Percentiles rank a stretch among this genome's conserved stretches.
phyloP scores from a whole-genome alignment of 2,797 vertebrate genomes.

The Gymnoscopelus braueri region DNA sequence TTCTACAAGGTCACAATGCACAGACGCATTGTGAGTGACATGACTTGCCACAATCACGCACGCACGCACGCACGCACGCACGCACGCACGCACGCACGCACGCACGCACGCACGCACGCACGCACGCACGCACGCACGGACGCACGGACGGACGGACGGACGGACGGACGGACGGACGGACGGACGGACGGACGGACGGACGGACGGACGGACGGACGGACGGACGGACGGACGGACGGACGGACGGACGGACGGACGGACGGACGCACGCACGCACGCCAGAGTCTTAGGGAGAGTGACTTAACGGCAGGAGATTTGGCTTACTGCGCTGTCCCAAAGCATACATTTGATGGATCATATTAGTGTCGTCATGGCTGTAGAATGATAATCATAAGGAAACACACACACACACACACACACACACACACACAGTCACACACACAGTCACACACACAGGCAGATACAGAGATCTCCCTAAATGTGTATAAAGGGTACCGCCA shows the following conservation, averaged over 20 bases:
- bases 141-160: constrained; percentile 6
- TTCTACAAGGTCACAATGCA: no score
- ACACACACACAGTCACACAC: no score
- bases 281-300: constrained; percentile 33
- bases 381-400: constrained; percentile 15
- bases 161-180: no score
- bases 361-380: neutral
- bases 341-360: constrained; percentile 33
- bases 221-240: constrained; percentile 1
- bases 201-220: constrained; percentile 4
- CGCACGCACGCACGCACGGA: constrained; percentile 1
- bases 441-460: no score
- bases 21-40: no score
- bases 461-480: no score
- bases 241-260: constrained; percentile 6
- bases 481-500: no score
- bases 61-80: constrained; percentile 14
- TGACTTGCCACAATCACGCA: constrained; percentile 1
- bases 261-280: neutral
- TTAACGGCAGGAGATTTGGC: constrained; percentile 44
- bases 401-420: constrained; percentile 11
- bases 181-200: constrained; percentile 4
- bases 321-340: constrained; percentile 33
- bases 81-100: constrained; percentile 5
- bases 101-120: neutral